phyloP scores from a whole-genome alignment of 2,797 vertebrate genomes.

The Phrynocephalus guinanensis region DNA sequence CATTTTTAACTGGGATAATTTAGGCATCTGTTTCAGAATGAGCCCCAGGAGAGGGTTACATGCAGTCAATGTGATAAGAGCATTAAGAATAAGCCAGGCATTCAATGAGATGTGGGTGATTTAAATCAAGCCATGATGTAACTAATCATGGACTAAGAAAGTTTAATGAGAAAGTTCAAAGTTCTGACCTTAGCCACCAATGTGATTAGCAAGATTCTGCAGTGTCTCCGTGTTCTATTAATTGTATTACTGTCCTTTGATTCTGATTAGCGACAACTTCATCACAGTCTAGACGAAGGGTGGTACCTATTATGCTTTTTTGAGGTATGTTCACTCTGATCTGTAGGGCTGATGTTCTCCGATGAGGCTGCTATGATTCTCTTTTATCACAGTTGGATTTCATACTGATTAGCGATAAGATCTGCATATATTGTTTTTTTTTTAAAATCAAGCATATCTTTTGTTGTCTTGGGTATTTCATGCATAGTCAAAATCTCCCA shows the following conservation, averaged over 20 bases:
- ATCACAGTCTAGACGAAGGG: not conserved
- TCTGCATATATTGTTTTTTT: not conserved
- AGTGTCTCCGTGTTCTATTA: not conserved
- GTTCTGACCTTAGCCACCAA: not conserved
- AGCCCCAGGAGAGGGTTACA: not conserved
- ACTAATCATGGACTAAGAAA: not conserved
- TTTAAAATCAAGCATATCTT: not conserved
- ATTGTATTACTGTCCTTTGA: constrained; percentile 3
- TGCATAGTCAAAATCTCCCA: not conserved
- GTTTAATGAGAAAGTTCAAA: not conserved
- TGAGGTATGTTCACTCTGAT: constrained; percentile 4
- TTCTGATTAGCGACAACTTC: constrained; percentile 18
- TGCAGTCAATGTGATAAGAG: not conserved
- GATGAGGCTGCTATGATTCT: not conserved
- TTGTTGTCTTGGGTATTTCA: not conserved
- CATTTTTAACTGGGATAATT: not conserved
- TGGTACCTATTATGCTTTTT: constrained; percentile 15
- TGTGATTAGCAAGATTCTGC: not conserved
- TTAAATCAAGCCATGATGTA: constrained; percentile 2
- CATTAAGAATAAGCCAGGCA: not conserved
- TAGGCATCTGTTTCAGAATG: not conserved
- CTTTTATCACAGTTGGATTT: constrained; percentile 11
- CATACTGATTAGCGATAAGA: constrained; percentile 15
- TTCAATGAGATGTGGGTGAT: not conserved
- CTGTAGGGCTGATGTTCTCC: not conserved